These are phyloP conservation scores for Metopolophium dirhodum DNA, from an alignment of 1,140 invertebrate species.

Conservation along the genomic window DNA sequence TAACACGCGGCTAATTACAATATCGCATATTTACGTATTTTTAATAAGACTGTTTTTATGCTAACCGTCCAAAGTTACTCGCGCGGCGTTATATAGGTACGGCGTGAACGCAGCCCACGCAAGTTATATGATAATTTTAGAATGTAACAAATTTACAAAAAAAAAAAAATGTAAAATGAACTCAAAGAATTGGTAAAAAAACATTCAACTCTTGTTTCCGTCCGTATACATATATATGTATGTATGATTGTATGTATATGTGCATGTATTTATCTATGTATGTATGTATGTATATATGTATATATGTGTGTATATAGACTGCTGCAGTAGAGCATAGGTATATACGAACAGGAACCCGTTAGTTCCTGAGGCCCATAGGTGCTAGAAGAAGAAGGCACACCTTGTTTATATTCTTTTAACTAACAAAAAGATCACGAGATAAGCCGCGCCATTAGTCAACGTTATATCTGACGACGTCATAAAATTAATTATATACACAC, in stretches of 20 bases:
- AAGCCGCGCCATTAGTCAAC: slow-evolving; percentile 52
- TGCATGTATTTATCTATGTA: too few species aligned
- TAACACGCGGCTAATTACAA: background rate
- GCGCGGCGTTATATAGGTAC: background rate
- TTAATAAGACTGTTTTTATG: background rate
- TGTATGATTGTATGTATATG: too few species aligned
- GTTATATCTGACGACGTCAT: slow-evolving; percentile 54
- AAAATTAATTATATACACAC: slow-evolving; percentile 56
- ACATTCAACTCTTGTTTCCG: slow-evolving; percentile 29
- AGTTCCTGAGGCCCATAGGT: slow-evolving; percentile 27
- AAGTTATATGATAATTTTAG: slow-evolving; percentile 10
- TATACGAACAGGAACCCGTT: slow-evolving; percentile 18
- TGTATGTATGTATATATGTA: background rate
- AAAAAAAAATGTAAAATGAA: background rate
- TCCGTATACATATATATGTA: background rate
- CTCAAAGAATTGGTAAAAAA: slow-evolving; percentile 6
- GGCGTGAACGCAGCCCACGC: background rate
- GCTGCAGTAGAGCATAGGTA: background rate
- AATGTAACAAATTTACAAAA: background rate
- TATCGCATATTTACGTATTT: background rate
- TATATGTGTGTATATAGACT: background rate
- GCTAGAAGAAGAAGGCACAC: slow-evolving; percentile 42
- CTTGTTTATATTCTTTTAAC: slow-evolving; percentile 56
- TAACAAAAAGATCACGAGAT: slow-evolving; percentile 54
- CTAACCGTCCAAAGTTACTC: background rate